phyloP scores from a whole-genome alignment of 2,113 vertebrate genomes.

The Datnioides undecimradiatus region DNA sequence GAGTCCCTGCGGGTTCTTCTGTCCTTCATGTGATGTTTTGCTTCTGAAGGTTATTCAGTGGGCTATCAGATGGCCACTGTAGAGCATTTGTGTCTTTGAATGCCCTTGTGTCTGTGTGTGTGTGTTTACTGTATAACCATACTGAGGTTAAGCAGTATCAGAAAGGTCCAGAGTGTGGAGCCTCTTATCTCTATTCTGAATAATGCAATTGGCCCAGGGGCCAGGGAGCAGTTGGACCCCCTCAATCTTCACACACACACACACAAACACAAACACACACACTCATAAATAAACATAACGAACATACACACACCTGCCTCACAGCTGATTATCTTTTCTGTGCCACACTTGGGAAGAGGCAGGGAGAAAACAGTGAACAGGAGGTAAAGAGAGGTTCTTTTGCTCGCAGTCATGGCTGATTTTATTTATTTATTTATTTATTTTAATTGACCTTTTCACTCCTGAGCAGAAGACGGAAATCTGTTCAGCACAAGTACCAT shows the following conservation, averaged over 20 bases:
- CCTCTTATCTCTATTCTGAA: constrained; percentile 64
- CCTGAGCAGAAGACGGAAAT: not conserved
- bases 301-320: constrained; percentile 26
- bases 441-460: constrained; percentile 34
- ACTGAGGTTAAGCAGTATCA: constrained; percentile 60
- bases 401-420: not conserved
- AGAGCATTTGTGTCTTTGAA: constrained; percentile 24
- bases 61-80: constrained; percentile 46
- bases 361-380: not conserved
- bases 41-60: constrained; percentile 54
- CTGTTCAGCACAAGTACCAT: constrained; percentile 23
- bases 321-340: constrained; percentile 29
- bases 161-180: constrained; percentile 41
- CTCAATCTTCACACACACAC: constrained; percentile 21
- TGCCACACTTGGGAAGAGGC: constrained; percentile 2
- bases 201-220: constrained; percentile 55
- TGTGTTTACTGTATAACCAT: constrained; percentile 20
- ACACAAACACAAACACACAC: not conserved
- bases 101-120: constrained; percentile 5
- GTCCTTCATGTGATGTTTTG: constrained; percentile 18
- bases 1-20: constrained; percentile 23
- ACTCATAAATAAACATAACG: constrained; percentile 40
- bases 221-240: constrained; percentile 8
- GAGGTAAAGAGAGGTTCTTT: constrained; percentile 10
- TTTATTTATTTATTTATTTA: not conserved